phyloP scores from a whole-genome alignment of 1,140 invertebrate genomes.

The Conus ventricosus region DNA sequence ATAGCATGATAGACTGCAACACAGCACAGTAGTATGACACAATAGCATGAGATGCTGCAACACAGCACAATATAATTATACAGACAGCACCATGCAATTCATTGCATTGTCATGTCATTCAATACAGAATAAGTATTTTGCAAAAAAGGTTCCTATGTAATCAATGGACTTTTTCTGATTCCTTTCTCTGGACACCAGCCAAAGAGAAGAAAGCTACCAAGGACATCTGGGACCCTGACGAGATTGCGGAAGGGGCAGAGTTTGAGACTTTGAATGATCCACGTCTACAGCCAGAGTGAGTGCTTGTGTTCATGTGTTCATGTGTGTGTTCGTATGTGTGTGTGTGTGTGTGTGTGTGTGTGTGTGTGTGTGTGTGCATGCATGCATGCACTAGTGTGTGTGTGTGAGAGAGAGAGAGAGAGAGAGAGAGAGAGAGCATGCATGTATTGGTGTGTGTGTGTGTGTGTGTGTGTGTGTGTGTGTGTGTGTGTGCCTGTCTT shows the following conservation, averaged over 20 bases:
- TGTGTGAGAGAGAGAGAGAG: not conserved
- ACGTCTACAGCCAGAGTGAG: slow-evolving; percentile 81
- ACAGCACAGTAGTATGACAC: no score
- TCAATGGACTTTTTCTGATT: no score
- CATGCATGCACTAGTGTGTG: not conserved
- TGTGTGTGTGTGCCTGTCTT: no score
- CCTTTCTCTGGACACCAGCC: no score
- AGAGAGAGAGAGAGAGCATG: not conserved
- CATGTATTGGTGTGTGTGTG: not conserved
- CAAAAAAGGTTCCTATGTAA: no score
- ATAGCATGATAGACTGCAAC: no score
- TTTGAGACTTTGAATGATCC: slow-evolving; percentile 79
- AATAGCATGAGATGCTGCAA: no score
- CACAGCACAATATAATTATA: no score
- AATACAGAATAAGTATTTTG: not conserved
- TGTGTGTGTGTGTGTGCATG: not conserved
- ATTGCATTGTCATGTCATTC: not conserved
- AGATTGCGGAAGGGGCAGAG: slow-evolving; percentile 75
- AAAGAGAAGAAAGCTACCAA: slow-evolving; percentile 63
- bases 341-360: slow-evolving; percentile 6
- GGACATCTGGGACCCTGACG: slow-evolving; percentile 79
- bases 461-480: no score
- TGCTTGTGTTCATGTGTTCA: slow-evolving; percentile 13
- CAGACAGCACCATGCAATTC: no score
- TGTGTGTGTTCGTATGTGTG: not conserved